These are phyloP conservation scores for Eriocheir sinensis DNA, from an alignment of 1,140 invertebrate genomes.

Conservation along the genomic window DNA sequence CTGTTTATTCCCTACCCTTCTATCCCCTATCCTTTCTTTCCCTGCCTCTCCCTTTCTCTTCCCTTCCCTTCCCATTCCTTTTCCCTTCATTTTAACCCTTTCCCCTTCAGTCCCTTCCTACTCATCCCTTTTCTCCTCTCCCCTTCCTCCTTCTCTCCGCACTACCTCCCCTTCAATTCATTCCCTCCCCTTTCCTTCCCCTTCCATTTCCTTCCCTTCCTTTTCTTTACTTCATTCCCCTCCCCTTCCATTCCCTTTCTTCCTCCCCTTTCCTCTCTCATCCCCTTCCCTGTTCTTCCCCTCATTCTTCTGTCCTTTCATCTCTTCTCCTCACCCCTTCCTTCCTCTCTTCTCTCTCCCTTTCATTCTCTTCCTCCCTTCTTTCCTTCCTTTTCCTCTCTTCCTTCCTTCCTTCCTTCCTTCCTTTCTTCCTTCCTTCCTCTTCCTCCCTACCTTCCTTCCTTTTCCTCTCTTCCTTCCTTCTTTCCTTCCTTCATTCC, in stretches of 20 bases:
- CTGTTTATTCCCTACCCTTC: neutral
- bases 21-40: no score
- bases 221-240: neutral
- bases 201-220: neutral
- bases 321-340: neutral
- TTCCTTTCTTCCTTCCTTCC: no score
- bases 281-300: neutral
- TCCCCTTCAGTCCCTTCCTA: neutral
- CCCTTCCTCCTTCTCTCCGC: neutral
- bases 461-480: neutral
- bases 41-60: no score
- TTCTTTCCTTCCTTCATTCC: neutral
- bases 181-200: no score
- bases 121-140: neutral
- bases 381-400: neutral
- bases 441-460: neutral
- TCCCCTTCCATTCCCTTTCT: neutral
- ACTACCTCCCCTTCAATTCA: no score
- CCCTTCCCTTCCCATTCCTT: neutral
- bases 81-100: neutral
- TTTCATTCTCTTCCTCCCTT: neutral
- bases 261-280: neutral
- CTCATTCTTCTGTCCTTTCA: neutral
- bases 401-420: neutral
- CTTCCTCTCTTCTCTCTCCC: neutral